These are phyloP conservation scores for Eudorcas thomsonii DNA, from an alignment of 2,113 vertebrate genomes.

Conservation along the genomic window DNA sequence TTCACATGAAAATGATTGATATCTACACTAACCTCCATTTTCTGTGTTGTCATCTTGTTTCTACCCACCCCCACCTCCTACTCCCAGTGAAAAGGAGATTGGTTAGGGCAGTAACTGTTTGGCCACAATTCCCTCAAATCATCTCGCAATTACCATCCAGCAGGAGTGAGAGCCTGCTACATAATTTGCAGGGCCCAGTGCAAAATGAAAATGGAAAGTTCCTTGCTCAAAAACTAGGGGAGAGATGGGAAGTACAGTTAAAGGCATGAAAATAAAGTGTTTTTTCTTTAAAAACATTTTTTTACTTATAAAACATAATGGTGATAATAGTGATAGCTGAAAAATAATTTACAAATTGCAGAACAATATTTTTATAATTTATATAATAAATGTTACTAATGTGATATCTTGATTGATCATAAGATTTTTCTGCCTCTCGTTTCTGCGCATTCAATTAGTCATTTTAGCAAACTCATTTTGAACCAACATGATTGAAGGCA, in stretches of 20 bases:
- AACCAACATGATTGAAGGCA: not conserved
- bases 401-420: not conserved
- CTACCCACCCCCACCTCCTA: not conserved
- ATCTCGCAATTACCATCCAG: not conserved
- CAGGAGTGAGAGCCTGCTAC: not conserved
- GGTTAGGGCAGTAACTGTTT: not conserved
- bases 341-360: not conserved
- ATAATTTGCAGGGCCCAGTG: not conserved
- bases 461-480: conserved; percentile 30
- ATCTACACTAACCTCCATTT: not conserved
- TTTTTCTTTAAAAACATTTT: conserved; percentile 22
- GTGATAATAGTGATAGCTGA: not conserved
- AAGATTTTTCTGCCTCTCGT: not conserved
- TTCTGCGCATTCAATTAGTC: conserved; percentile 5
- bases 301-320: not conserved
- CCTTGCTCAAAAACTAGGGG: not conserved
- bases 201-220: conserved; percentile 16
- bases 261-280: not conserved
- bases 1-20: not conserved
- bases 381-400: not conserved
- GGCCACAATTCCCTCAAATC: not conserved
- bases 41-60: not conserved
- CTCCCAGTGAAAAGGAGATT: not conserved
- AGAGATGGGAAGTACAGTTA: not conserved
- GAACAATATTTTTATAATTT: not conserved